Base-by-base conservation (phyloP, 2,888 invertebrate genomes). In the Volucella bombylans region DNA sequence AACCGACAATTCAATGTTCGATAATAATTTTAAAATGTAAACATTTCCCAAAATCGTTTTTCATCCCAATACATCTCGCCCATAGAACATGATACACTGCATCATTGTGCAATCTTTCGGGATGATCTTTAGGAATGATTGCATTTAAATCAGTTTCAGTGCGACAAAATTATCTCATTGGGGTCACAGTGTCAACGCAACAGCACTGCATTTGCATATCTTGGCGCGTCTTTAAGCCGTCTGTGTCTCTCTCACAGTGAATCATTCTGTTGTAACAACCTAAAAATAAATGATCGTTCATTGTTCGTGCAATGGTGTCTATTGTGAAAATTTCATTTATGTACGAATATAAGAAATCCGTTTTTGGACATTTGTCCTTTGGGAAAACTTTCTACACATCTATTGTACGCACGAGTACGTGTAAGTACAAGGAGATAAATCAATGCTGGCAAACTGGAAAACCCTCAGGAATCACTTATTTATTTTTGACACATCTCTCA, bases 401-500 rank as follows among this genome's bases (percentile, higher is more conserved):
- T 31, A 6, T 55, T 23, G 4, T 61, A n/a, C n/a, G n/a, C n/a
- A n/a, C n/a, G n/a, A n/a, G n/a, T n/a, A n/a, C n/a, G 39, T 43
- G 14, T 50, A 65, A 11, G 59, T 55, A 76, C 65, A 67, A 38
- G n/a, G 39, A 67, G 9, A 80, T 80, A 80, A 83, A 83, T 83
- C 83, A 80, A 80, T 62, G 54, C 76, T 15, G 31, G 31, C 49
- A 43, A 67, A 49, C 52, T 67, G 49, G 54, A 9, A 18, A 12
- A 52, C 59, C 69, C 79, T 54, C 47, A 9, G 50, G 38, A 72
- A 45, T 59, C 8, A 18, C 14, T 50, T 41, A 31, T 41, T 69
- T 39, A 38, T 47, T 74, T 55, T 65, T 71, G 76, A 81, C 62
- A 81, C 2, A 49, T 57, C 67, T 80, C 83, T 80, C 83, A 43